Percentiles rank a stretch among this genome's conserved stretches.
Conservation (phyloP, 2,113 vertebrate species). For the Pheucticus melanocephalus region DNA sequence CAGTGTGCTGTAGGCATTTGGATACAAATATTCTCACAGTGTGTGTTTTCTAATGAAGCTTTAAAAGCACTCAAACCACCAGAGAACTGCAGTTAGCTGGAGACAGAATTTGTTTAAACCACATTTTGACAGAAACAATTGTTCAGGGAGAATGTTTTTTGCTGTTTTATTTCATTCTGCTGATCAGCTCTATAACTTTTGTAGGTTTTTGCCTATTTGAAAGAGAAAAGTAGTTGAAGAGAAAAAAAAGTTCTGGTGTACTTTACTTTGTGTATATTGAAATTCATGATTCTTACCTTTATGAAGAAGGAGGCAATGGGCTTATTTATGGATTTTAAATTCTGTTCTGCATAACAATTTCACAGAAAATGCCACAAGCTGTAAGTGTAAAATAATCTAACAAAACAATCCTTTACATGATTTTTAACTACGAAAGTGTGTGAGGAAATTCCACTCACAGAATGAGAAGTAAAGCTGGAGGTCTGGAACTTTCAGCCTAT, state of each 20-base stretch:
- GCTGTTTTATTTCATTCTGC: background rate
- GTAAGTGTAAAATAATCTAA: background rate
- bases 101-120: conserved; percentile 30
- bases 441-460: background rate
- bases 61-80: conserved; percentile 42
- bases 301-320: background rate
- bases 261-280: background rate
- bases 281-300: background rate
- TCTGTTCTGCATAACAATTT: background rate
- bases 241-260: background rate
- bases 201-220: background rate
- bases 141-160: background rate
- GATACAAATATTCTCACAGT: background rate
- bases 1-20: background rate
- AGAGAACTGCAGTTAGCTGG: conserved; percentile 21
- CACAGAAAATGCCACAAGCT: background rate
- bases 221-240: background rate
- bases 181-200: background rate
- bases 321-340: background rate
- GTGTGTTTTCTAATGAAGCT: conserved; percentile 28
- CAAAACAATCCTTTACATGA: background rate
- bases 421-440: background rate
- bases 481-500: background rate
- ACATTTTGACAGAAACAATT: conserved; percentile 20
- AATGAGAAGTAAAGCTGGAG: background rate